Evolutionary conservation across 2,113 vertebrate genomes (phyloP), one percentile per base, ranked within the genome.

Genomic region (Ellobius talpinus): DNA sequence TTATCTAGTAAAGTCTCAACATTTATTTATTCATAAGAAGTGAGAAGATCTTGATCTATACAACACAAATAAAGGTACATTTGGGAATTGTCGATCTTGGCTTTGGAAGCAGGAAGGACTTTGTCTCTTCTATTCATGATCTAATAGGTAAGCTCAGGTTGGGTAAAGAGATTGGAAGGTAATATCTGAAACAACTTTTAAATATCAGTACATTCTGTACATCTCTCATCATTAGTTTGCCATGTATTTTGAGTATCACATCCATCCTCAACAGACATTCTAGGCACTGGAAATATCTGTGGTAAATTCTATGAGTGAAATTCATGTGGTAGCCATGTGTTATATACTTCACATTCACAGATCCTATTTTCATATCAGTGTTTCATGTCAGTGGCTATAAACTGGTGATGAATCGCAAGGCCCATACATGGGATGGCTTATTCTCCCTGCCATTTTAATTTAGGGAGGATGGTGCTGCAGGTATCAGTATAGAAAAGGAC

Each of bases 301-400:
- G 65, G 29, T 91, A 39, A 88, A 72, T 73, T 77, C 65, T 90
- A 63, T 36, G 89, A 52, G 8, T 3, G 52, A 23, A 91, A 61
- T 82, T 92, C 58, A 63, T 11, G 14, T 93, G 93, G 36, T 89
- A 87, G 58, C 9, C 26, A 92, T 42, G 9, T 89, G 6, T 58
- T 58, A 39, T 58, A 24, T 58, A 74, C 7, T 31, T 89, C 26
- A 58, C n/a, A 74, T 89, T 9, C 52, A 19, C 7, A 47, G 9
- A 11, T 90, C 29, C 0, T 66, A 45, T 89, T 96, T 93, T 93
- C 45, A 78, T 84, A 79, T 91, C 26, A 87, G 10, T 36, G 4
- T 85, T 89, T n/a, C n/a, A n/a, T n/a, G n/a, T n/a, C n/a, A n/a
- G n/a, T 50, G 93, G 47, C 24, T 92, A 91, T 14, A 91, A 94